Evolutionary conservation across 2,113 vertebrate genomes (phyloP), one percentile per base, ranked within the genome.

Genomic region (Carassius auratus): DNA sequence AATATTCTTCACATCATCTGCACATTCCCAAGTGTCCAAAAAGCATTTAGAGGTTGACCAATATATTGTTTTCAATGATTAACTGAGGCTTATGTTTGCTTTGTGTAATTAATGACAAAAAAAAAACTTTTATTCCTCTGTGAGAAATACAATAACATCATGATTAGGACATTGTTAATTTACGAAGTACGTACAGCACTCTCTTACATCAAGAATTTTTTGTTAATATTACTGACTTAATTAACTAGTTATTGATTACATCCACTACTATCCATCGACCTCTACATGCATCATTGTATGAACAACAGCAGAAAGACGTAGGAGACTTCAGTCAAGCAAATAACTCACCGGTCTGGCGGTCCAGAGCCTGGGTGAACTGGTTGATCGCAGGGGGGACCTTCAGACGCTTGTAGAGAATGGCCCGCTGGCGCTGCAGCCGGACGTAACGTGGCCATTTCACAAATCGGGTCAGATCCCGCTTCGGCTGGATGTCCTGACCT

Each of bases 401-500:
- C 71, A 99, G 89, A 38, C 98, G 95, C 88, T 99, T 99, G 86
- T 99, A 99, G 3, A 99, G 96, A 48, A 99, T 99, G 26, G 98
- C 92, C 9, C 97, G 94, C 87, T 99, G 98, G 64, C 98, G 96
- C 94, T 99, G 98, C 89, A 99, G 96, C 4, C 98, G 92, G 74
- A 99, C 95, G 76, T 99, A 99, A 13, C 97, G 96, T 0, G 98
- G 98, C 98, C 98, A 99, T 93, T 99, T 99, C 87, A 99, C 97
- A 79, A 99, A 99, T 9, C 97, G 96, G 0, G 98, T 99, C 82
- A 99, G 93, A 77, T 99, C 98, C 87, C 98, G 94, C 89, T 99
- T 99, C 0, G 98, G 98, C 93, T 99, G 98, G 92, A 99, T 98
- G 90, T 99, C 98, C 96, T 99, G 98, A 90, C 98, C 98, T 99